These are phyloP conservation scores for Oeneis ivallda DNA, from an alignment of 2,888 invertebrate genomes.

Conservation along the genomic window DNA sequence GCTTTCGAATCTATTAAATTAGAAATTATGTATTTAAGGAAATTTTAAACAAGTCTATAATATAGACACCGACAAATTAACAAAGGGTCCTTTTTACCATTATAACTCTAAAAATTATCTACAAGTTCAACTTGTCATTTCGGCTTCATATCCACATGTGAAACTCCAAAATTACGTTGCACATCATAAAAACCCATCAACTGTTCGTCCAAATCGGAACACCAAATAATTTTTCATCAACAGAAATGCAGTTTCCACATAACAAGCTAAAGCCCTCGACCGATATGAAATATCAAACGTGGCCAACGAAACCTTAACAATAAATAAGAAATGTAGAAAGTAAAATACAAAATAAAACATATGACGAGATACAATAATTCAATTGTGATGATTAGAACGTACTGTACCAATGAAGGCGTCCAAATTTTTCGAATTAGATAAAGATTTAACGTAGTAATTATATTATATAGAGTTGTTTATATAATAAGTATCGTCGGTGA, in stretches of 20 bases:
- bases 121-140: too few species aligned
- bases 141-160: background rate
- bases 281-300: slow-evolving; percentile 34
- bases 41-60: too few species aligned
- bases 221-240: slow-evolving; percentile 26
- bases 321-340: slow-evolving; percentile 33
- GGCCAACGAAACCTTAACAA: slow-evolving; percentile 45
- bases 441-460: slow-evolving; percentile 44
- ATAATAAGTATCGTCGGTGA: slow-evolving; percentile 10
- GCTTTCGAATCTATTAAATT: too few species aligned
- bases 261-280: slow-evolving; percentile 34
- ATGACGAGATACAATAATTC: slow-evolving; percentile 75
- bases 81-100: background rate
- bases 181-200: background rate
- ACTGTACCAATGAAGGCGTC: slow-evolving; percentile 75
- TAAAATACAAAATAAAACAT: slow-evolving; percentile 45
- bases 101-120: too few species aligned
- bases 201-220: background rate
- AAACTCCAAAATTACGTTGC: slow-evolving; percentile 23
- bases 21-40: too few species aligned
- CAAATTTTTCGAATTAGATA: slow-evolving; percentile 69
- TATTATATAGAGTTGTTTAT: slow-evolving; percentile 28
- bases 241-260: slow-evolving; percentile 41
- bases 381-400: slow-evolving; percentile 69
- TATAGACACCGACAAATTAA: too few species aligned